A percentile compares a stretch with the other conserved stretches of the same genome.
Evolutionary conservation across 2,797 vertebrate genomes (phyloP).

Genomic region (Lacerta agilis): DNA sequence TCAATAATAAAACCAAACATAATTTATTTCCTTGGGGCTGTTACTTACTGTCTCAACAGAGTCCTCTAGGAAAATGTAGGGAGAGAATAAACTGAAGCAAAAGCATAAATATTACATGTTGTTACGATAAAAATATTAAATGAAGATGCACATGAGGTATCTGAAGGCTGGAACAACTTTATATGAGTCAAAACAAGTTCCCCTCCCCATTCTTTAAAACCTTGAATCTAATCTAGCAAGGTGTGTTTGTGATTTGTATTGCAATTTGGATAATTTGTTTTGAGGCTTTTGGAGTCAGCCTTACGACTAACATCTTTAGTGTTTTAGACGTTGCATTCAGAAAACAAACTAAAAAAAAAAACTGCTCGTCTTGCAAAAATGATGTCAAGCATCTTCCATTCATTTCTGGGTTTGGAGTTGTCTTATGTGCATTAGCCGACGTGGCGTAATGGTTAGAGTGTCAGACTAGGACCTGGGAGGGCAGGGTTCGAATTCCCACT

Average conservation of each 20-base stretch:
- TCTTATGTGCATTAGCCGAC: neutral
- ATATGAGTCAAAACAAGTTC: slow-evolving; percentile 3
- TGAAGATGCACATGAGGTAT: neutral
- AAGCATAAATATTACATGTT: slow-evolving; percentile 15
- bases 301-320: neutral
- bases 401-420: neutral
- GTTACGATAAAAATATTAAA: slow-evolving; percentile 26
- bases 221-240: neutral
- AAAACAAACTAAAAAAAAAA: neutral
- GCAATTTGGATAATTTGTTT: neutral
- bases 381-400: neutral
- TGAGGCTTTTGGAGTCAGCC: neutral
- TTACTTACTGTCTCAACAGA: slow-evolving; percentile 63
- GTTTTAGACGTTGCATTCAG: neutral
- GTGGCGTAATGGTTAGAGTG: no score
- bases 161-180: neutral
- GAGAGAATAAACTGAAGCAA: neutral
- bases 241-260: neutral
- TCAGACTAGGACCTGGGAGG: no score
- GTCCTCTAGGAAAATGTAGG: slow-evolving; percentile 9
- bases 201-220: neutral
- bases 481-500: no score
- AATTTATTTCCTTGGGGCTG: slow-evolving; percentile 59
- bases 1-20: slow-evolving; percentile 62
- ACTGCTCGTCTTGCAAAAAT: neutral